phyloP scores from a whole-genome alignment of 2,888 invertebrate genomes.

The Petrolisthes cinctipes region DNA sequence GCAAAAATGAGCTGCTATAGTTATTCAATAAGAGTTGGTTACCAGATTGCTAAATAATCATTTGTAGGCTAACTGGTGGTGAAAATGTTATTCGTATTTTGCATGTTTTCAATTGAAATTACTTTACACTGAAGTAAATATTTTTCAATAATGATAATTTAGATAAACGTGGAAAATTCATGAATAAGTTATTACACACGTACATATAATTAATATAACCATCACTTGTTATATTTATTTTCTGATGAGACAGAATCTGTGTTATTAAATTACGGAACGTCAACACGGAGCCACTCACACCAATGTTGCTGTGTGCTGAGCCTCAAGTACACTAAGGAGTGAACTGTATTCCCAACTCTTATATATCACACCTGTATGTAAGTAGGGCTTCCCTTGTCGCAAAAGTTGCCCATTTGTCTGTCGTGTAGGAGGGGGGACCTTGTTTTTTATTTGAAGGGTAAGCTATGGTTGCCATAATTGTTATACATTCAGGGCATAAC shows the following conservation, averaged over 20 bases:
- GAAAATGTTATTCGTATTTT: too few species aligned
- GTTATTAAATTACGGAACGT: neutral
- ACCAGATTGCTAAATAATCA: too few species aligned
- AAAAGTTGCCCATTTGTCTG: neutral
- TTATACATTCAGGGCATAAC: too few species aligned
- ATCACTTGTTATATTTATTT: neutral
- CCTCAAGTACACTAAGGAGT: constrained; percentile 47
- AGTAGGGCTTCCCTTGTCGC: neutral
- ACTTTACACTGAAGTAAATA: too few species aligned
- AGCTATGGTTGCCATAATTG: neutral
- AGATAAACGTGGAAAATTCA: too few species aligned
- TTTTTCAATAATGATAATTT: too few species aligned
- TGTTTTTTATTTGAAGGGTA: neutral
- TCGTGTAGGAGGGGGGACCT: neutral
- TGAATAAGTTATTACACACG: too few species aligned
- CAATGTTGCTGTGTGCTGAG: constrained; percentile 43
- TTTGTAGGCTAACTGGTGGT: too few species aligned
- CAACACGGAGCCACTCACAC: constrained; percentile 32
- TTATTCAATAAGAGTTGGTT: too few species aligned
- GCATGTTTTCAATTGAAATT: too few species aligned
- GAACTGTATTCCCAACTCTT: neutral
- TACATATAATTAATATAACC: neutral
- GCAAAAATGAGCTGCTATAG: too few species aligned
- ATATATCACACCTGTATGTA: neutral
- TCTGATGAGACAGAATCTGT: neutral